Evolutionary conservation across 1,140 invertebrate genomes (phyloP), one percentile per base, ranked within the genome.

Genomic region (Solen grandis): DNA sequence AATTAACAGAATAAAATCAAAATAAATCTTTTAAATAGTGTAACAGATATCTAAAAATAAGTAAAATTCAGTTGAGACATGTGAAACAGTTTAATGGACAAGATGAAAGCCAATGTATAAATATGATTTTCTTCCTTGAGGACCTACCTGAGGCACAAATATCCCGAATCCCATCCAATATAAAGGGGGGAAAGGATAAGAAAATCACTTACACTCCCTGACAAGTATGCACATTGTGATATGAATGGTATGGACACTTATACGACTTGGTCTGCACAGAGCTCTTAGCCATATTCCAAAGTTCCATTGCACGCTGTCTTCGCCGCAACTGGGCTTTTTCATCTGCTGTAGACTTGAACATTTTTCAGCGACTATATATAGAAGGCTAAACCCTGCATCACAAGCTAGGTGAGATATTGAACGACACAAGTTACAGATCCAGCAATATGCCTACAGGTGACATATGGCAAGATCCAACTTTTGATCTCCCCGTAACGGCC

Each of bases 221-320:
- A n/a, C n/a, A n/a, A n/a, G n/a, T n/a, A n/a, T 80, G 77, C 33
- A 72, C 68, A 80, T 80, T 70, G 46, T 52, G 33, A 38, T 80
- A 80, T 10, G 77, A 70, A 63, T 80, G 77, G 36, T 80, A 80
- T 16, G 77, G 77, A 72, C 77, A 80, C 38, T 13, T 59, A 41
- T 72, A 80, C 16, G 77, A 60, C 55, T 72, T 59, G 0, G 77
- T 80, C 14, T 54, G 41, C 31, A 80, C 35, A 52, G 66, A 70
- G 50, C 46, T 80, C 62, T 59, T 54, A 22, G 77, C 77, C n/a
- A 72, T 50, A 31, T 36, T 55, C 77, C 77, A 80, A 2, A 80
- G 35, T 31, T 80, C 77, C 77, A 80, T 80, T 0, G 77, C 77
- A 25, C 77, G 54, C 25, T 72, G 54, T 72, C 77, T 36, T 22